Percentiles rank a stretch among this genome's conserved stretches.
Evolutionary conservation across 1,140 invertebrate genomes (phyloP).

Genomic region (Melitaea cinxia): DNA sequence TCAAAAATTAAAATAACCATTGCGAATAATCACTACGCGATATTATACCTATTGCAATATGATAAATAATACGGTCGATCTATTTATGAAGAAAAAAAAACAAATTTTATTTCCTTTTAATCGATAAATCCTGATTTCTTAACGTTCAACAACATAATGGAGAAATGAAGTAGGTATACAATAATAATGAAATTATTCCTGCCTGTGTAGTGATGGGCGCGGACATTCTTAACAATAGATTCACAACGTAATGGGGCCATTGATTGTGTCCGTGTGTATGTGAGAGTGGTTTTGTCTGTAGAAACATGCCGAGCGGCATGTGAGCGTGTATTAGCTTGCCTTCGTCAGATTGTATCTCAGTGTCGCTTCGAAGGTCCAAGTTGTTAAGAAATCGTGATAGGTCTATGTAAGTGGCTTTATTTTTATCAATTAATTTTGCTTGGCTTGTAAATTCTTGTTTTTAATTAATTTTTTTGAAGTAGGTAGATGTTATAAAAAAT

Average conservation of each 20-base stretch:
- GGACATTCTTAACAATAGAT: conserved; percentile 72
- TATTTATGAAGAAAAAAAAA: too few species aligned
- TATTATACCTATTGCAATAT: too few species aligned
- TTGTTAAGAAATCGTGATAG: conserved; percentile 42
- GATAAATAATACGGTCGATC: too few species aligned
- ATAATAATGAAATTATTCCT: conserved; percentile 17
- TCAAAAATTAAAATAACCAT: too few species aligned
- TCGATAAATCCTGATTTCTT: too few species aligned
- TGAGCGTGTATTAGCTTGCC: conserved; percentile 39
- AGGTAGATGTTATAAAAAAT: too few species aligned
- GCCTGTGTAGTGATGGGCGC: conserved; percentile 62
- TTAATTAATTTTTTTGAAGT: too few species aligned
- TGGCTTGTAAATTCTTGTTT: not conserved
- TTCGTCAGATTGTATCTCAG: conserved; percentile 42
- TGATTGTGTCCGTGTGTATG: conserved; percentile 64
- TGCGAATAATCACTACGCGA: too few species aligned
- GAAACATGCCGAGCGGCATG: conserved; percentile 27
- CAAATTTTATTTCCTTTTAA: too few species aligned
- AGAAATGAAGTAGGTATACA: not conserved
- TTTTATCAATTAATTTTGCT: conserved; percentile 1
- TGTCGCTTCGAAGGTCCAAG: conserved; percentile 36
- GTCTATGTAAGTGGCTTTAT: conserved; percentile 26
- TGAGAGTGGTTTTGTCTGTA: conserved; percentile 35
- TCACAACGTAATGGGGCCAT: conserved; percentile 73
- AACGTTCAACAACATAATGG: too few species aligned